These are phyloP conservation scores for Boulengeromyrus knoepffleri DNA, from an alignment of 2,113 vertebrate species.

Conservation along the genomic window DNA sequence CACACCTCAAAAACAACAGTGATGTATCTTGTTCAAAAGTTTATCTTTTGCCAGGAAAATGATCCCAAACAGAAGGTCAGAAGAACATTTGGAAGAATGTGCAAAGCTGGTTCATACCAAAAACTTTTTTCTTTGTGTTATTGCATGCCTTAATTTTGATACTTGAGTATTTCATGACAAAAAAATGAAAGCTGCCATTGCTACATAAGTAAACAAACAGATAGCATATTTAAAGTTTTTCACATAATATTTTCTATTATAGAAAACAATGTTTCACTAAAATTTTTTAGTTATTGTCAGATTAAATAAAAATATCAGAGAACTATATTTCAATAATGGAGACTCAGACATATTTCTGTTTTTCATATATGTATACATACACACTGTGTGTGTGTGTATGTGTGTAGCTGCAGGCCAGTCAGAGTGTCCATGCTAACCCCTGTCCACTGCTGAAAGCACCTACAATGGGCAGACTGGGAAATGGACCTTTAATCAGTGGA, in stretches of 20 bases:
- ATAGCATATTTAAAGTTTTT: background rate
- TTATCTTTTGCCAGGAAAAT: background rate
- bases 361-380: background rate
- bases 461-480: background rate
- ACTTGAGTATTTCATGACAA: no score
- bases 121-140: background rate
- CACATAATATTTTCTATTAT: background rate
- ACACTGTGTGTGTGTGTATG: background rate
- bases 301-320: background rate
- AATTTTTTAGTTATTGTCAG: no score
- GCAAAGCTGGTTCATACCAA: background rate
- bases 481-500: background rate
- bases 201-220: background rate
- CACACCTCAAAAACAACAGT: background rate
- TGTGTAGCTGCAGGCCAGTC: background rate
- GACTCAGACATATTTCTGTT: background rate
- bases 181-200: background rate
- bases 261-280: no score
- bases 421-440: background rate
- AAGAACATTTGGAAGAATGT: background rate
- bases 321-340: background rate
- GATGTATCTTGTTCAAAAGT: background rate
- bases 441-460: background rate
- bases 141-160: no score
- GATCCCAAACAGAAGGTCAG: background rate